phyloP scores from a whole-genome alignment of 2,797 vertebrate species.

The Rhodeus uyekii region DNA sequence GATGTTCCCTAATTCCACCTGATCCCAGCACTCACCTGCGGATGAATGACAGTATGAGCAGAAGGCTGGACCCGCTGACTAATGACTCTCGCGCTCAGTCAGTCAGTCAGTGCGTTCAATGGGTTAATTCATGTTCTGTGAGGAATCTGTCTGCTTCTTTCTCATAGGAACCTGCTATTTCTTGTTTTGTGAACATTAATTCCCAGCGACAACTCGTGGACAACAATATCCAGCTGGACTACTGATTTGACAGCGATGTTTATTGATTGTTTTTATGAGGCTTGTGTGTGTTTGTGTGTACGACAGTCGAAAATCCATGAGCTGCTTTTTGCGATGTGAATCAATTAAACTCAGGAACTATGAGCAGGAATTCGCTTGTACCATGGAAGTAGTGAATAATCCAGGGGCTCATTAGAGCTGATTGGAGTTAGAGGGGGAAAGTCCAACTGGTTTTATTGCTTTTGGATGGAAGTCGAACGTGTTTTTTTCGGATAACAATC shows the following conservation, averaged over 20 bases:
- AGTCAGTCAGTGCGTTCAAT: slow-evolving; percentile 30
- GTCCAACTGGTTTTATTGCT: slow-evolving; percentile 58
- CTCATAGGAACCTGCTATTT: slow-evolving; percentile 14
- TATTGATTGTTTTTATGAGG: slow-evolving; percentile 38
- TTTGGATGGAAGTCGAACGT: slow-evolving; percentile 45
- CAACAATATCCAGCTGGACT: slow-evolving; percentile 17
- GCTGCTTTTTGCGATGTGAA: slow-evolving; percentile 16
- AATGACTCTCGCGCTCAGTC: slow-evolving; percentile 36
- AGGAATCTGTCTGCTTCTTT: slow-evolving; percentile 43
- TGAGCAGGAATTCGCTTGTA: neutral
- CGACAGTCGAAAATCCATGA: slow-evolving; percentile 11
- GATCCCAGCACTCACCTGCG: slow-evolving; percentile 8
- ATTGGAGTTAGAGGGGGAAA: slow-evolving; percentile 63
- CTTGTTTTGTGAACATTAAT: neutral
- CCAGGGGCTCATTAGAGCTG: slow-evolving; percentile 20
- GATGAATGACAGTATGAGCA: slow-evolving; percentile 31
- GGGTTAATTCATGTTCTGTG: slow-evolving; percentile 55
- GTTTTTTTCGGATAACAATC: slow-evolving; percentile 48
- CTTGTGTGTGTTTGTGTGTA: neutral
- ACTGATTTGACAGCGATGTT: slow-evolving; percentile 36
- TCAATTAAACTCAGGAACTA: neutral
- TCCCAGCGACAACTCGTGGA: slow-evolving; percentile 5
- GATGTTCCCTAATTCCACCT: neutral
- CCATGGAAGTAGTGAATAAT: slow-evolving; percentile 43
- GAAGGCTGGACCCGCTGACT: slow-evolving; percentile 36